Base-by-base conservation (phyloP, 2,888 invertebrate species). In the Plusia festucae region DNA sequence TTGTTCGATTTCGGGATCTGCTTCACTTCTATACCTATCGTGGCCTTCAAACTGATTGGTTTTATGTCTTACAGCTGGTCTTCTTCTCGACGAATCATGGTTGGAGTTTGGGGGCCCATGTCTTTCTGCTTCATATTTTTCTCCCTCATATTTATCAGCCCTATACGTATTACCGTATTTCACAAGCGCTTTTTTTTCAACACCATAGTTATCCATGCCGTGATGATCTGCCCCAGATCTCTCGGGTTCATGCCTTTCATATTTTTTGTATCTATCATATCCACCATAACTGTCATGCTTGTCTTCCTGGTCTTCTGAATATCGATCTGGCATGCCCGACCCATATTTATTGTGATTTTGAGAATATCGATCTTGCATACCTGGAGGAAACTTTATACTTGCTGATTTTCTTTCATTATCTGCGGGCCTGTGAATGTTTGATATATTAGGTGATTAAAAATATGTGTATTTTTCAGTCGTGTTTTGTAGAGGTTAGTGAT, bases 381-480 rank as follows among this genome's bases (percentile, higher is more conserved):
- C 16, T 20, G 15, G 1, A 34, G 32, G 4, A 49, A 44, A 49
- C 0, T 8, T 46, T 6, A n/a, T 9, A 18, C 24, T 52, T 24
- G 18, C 15, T 16, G 24, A 4, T 40, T 70, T 40, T 2, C 27
- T n/a, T 44, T 74, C 73, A 20, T 74, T 55, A 34, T 74, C 73
- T 32, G 73, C 65, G 22, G 74, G 58, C 15, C 73, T 73, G 53
- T 0, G n/a, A 40, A 24, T 51, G 4, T 40, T 40, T n/a, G n/a
- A n/a, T n/a, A n/a, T n/a, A n/a, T n/a, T n/a, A n/a, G n/a, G n/a
- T n/a, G n/a, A n/a, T n/a, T n/a, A n/a, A n/a, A n/a, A n/a, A n/a
- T n/a, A n/a, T n/a, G n/a, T n/a, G n/a, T 40, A n/a, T n/a, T n/a
- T n/a, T n/a, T 30, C 9, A 0, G 8, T 6, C 7, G 7, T 7